A percentile compares a stretch with the other conserved stretches of the same genome.
phyloP scores from a whole-genome alignment of 2,888 invertebrate species.

The Drosophila glabriapex region DNA sequence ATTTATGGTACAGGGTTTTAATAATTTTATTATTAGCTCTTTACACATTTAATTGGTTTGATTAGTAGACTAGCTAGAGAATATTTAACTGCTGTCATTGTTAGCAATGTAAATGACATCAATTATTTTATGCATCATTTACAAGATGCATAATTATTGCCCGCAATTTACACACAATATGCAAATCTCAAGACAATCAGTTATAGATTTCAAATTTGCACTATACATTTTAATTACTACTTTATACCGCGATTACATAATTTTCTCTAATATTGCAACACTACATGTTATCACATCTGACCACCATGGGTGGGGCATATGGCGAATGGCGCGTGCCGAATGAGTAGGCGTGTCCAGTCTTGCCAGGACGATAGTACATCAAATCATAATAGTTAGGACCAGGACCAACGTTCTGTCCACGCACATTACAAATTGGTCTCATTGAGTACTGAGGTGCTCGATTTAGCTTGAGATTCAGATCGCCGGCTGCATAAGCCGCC shows the following conservation, averaged over 20 bases:
- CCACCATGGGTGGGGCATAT: slow-evolving; percentile 83
- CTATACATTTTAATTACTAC: slow-evolving; percentile 5
- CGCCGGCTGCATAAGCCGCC: slow-evolving; percentile 78
- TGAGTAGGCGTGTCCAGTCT: slow-evolving; percentile 73
- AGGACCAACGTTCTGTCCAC: slow-evolving; percentile 60
- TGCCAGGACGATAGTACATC: slow-evolving; percentile 81
- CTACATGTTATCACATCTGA: slow-evolving; percentile 83
- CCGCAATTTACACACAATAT: background rate
- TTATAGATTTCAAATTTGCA: background rate
- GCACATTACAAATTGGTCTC: slow-evolving; percentile 47
- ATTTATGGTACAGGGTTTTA: background rate
- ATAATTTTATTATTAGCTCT: background rate
- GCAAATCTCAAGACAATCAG: background rate
- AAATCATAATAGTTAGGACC: slow-evolving; percentile 82
- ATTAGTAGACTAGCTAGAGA: background rate
- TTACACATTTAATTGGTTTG: background rate
- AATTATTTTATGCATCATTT: background rate
- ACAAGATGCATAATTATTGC: background rate
- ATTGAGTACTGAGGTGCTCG: slow-evolving; percentile 80
- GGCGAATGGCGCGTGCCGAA: slow-evolving; percentile 82
- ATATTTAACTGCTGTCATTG: background rate
- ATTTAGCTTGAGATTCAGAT: slow-evolving; percentile 63
- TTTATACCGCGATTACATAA: slow-evolving; percentile 15
- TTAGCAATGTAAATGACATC: background rate
- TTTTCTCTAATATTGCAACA: slow-evolving; percentile 71